These are phyloP conservation scores for Drosophila ustulata DNA, from an alignment of 2,888 invertebrate genomes.

Conservation along the genomic window DNA sequence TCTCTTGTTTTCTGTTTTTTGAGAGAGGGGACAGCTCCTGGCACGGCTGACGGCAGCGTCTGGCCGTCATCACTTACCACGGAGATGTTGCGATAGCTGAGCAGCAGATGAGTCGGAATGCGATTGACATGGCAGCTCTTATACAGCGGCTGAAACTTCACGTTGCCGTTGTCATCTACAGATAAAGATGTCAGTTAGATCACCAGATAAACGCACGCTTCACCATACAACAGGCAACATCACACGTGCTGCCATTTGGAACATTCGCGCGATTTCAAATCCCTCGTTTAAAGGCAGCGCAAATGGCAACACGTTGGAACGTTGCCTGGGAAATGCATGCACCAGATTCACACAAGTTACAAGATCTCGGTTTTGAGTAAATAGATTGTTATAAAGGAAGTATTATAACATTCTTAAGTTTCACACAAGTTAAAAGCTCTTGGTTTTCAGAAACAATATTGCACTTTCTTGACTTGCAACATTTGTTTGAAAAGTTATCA, in stretches of 20 bases:
- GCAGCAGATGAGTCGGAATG: slow-evolving; percentile 89
- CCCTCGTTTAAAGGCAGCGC: background rate
- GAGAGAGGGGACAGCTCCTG: slow-evolving; percentile 31
- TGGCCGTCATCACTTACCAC: slow-evolving; percentile 87
- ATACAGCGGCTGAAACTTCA: slow-evolving; percentile 91
- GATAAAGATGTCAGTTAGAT: slow-evolving; percentile 63
- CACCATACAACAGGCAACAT: slow-evolving; percentile 2
- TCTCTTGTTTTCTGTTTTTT: background rate
- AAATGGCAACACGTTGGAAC: slow-evolving; percentile 5
- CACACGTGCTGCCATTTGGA: background rate
- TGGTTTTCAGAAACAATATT: too few relatives aligned
- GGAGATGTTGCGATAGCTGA: slow-evolving; percentile 91
- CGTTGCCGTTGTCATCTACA: slow-evolving; percentile 87
- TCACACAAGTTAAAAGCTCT: background rate
- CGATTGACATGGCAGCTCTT: slow-evolving; percentile 90
- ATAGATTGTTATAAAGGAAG: too few relatives aligned
- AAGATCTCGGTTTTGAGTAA: background rate
- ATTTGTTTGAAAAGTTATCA: too few relatives aligned
- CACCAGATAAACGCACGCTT: slow-evolving; percentile 35
- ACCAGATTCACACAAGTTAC: slow-evolving; percentile 1
- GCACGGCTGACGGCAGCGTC: slow-evolving; percentile 51
- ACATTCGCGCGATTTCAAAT: background rate
- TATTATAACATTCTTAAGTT: background rate
- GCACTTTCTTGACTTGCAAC: too few relatives aligned
- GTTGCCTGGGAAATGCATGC: background rate